Base-by-base conservation (phyloP, 2,888 invertebrate species). In the Aporophyla lueneburgensis region DNA sequence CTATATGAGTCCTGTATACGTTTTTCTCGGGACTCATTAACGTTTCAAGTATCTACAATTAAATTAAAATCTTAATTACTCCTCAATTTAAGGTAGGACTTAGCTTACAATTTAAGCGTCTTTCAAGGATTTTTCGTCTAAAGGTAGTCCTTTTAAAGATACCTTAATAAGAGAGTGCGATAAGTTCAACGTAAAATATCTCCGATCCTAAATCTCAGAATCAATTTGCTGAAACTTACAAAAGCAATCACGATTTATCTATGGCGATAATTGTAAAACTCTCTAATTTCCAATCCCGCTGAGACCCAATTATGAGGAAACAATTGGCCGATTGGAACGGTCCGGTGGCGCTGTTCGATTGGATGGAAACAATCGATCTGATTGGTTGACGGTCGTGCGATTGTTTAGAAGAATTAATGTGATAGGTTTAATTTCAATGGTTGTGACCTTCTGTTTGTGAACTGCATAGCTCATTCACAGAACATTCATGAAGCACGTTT, bases 181-280 rank as follows among this genome's bases (percentile, higher is more conserved):
- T 14, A 16, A 1, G 4, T 63, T 73, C 16, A 59, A 53, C 27
- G 5, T 65, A 27, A 24, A 74, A 75, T 54, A 58, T 24, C 59
- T 78, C 33, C 51, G 7, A 12, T 40, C 19, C 24, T 70, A 59
- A 78, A 80, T 70, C 66, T 78, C 27, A 49, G 40, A 71, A 84
- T 74, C 56, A 80, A 80, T 80, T 74, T 61, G 21, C 59, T 56
- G 70, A 72, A 84, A 79, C 61, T 71, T 75, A 63, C 70, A 67
- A 86, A 87, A 81, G 51, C 84, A 81, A 87, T 86, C 79, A 81
- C 24, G 56, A 74, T 76, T 81, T 81, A 80, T 79, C 82, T 59
- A 61, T 68, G 49, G 66, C 12, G 74, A 84, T 86, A 78, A 86
- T 86, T 88, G 88, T 84, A 86, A 87, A 87, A 86, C 79, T 87